Evolutionary conservation across 1,140 invertebrate genomes (phyloP), one percentile per base, ranked within the genome.

Genomic region (Bombus difficillimus): DNA sequence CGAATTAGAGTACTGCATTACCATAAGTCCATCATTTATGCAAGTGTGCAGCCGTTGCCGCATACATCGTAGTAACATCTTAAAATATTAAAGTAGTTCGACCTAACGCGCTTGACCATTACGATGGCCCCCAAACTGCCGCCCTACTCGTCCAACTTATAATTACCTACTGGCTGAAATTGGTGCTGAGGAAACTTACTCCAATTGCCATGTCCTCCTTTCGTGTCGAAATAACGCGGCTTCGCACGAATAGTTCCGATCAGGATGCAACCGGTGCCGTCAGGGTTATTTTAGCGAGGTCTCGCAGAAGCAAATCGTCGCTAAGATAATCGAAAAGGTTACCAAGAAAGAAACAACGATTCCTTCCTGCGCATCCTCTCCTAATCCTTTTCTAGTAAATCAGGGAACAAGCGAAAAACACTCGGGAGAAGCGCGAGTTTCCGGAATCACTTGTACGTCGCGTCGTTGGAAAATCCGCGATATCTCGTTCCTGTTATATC

Each of bases 21-120:
- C 93, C 93, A 93, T 94, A 93, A 94, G 92, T 91, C 91, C 92
- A 93, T 94, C 91, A 89, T 94, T 95, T 93, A 93, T 93, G 91
- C 92, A 89, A 89, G 83, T 86, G 91, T 88, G 87, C 86, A 85
- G 86, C 77, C 81, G 64, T 76, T 62, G 78, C 41, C 25, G 86
- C 85, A 76, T 88, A 84, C 71, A 84, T 84, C 75, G 81, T 53
- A 32, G 79, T 86, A 93, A 92, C 88, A 92, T 87, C 90, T 89
- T 89, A 86, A 89, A 90, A 91, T 91, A 92, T 92, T 90, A 92
- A 93, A 94, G 92, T 91, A 89, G 72, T 83, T 87, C 72, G 85
- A 79, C 76, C 76, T 69, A 71, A 79, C 80, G 78, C 28, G 87
- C 84, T 87, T 91, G 86, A 88, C 90, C 85, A 88, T 59, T 73